Conservation (phyloP, 2,113 vertebrate species). For the Dissostichus mawsoni region DNA sequence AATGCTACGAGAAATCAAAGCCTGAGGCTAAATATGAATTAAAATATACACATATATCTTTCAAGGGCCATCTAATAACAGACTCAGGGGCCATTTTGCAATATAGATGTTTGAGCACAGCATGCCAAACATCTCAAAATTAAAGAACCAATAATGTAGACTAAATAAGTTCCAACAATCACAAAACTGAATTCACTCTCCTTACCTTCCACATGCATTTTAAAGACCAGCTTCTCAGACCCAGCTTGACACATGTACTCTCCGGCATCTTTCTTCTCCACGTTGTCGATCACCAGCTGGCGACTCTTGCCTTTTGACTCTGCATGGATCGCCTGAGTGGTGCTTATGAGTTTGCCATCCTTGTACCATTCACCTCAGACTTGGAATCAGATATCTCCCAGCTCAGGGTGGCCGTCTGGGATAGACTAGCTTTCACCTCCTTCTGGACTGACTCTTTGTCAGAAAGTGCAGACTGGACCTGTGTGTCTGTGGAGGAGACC, state of each 20-base stretch:
- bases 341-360: slow-evolving; percentile 78
- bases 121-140: too few species aligned
- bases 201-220: slow-evolving; percentile 79
- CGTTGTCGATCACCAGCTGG: slow-evolving; percentile 79
- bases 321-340: slow-evolving; percentile 75
- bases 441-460: slow-evolving; percentile 84
- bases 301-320: slow-evolving; percentile 77
- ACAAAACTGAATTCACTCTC: slow-evolving; percentile 54
- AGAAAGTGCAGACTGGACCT: slow-evolving; percentile 65
- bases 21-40: too few species aligned
- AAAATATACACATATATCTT: too few species aligned
- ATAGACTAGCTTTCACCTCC: slow-evolving; percentile 77
- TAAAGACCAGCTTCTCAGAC: slow-evolving; percentile 82
- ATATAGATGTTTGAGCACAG: too few species aligned
- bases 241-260: slow-evolving; percentile 85
- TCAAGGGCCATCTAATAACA: too few species aligned
- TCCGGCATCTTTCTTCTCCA: slow-evolving; percentile 85
- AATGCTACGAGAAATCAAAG: too few species aligned
- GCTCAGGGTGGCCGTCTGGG: slow-evolving; percentile 78
- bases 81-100: too few species aligned
- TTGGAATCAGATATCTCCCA: slow-evolving; percentile 82
- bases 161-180: background rate
- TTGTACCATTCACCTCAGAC: slow-evolving; percentile 88
- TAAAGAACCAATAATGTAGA: too few species aligned
- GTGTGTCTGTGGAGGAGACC: slow-evolving; percentile 21